Conservation (phyloP, 1,140 invertebrate genomes). For the Marisa cornuarietis region DNA sequence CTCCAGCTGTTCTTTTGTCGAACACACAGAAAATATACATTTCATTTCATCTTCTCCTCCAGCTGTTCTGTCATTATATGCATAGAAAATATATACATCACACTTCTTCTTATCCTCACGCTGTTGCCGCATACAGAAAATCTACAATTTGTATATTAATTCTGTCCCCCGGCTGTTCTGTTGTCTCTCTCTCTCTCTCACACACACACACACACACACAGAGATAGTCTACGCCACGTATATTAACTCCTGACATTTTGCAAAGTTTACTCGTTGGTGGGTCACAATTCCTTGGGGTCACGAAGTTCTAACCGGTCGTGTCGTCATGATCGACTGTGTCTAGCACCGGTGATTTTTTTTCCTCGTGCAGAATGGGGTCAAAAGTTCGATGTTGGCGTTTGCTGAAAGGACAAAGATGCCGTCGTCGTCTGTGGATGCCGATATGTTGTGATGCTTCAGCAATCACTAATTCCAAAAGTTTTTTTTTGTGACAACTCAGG, state of each 20-base stretch:
- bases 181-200: no score
- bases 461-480: no score
- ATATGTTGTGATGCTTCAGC: neutral
- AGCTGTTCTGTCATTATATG: conserved; percentile 70
- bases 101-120: conserved; percentile 78
- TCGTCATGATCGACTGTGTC: no score
- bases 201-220: no score
- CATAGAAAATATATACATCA: neutral
- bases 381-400: neutral
- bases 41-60: conserved; percentile 79
- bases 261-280: no score
- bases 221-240: no score
- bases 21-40: no score
- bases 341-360: no score
- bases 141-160: conserved; percentile 69
- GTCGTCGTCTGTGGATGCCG: neutral
- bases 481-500: no score
- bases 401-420: neutral
- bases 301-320: no score
- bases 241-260: no score
- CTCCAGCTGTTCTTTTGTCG: conserved; percentile 75
- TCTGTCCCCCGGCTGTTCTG: conserved; percentile 77
- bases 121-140: conserved; percentile 65
- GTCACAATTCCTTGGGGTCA: no score
- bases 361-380: neutral